A percentile compares a stretch with the other conserved stretches of the same genome.
Conservation (phyloP, 2,797 vertebrate species). For the Rhyacichthys aspro region DNA sequence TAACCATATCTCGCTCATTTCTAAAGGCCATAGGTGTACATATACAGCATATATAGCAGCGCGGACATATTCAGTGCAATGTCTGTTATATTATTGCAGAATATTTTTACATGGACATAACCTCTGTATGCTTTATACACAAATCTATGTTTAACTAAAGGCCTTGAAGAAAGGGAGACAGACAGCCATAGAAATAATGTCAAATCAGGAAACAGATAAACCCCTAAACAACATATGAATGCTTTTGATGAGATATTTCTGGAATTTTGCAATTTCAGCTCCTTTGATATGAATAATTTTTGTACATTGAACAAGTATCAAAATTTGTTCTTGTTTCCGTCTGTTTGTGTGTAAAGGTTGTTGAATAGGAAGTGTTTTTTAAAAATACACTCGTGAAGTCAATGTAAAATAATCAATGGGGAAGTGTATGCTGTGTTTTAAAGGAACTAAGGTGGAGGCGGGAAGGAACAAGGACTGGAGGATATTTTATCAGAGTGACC, state of each 20-base stretch:
- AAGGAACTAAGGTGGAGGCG: constrained; percentile 20
- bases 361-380: constrained; percentile 70
- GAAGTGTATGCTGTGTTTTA: constrained; percentile 70
- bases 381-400: constrained; percentile 72
- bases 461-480: constrained; percentile 19
- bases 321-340: constrained; percentile 60
- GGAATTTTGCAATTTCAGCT: constrained; percentile 63
- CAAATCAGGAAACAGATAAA: constrained; percentile 68
- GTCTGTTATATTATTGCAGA: constrained; percentile 56
- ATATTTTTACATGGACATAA: constrained; percentile 66
- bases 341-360: constrained; percentile 67
- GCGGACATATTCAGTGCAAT: constrained; percentile 64
- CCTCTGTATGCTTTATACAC: constrained; percentile 54
- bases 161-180: constrained; percentile 75
- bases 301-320: constrained; percentile 69
- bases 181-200: constrained; percentile 77
- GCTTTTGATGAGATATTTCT: constrained; percentile 67
- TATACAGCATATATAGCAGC: constrained; percentile 43
- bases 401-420: constrained; percentile 73
- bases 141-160: constrained; percentile 60
- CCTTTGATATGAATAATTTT: constrained; percentile 77
- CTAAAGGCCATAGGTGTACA: constrained; percentile 59
- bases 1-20: constrained; percentile 41
- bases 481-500: constrained; percentile 74
- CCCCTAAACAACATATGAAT: constrained; percentile 47